Percentiles rank a stretch among this genome's conserved stretches.
phyloP scores from a whole-genome alignment of 2,113 vertebrate species.

The Hippotragus niger region DNA sequence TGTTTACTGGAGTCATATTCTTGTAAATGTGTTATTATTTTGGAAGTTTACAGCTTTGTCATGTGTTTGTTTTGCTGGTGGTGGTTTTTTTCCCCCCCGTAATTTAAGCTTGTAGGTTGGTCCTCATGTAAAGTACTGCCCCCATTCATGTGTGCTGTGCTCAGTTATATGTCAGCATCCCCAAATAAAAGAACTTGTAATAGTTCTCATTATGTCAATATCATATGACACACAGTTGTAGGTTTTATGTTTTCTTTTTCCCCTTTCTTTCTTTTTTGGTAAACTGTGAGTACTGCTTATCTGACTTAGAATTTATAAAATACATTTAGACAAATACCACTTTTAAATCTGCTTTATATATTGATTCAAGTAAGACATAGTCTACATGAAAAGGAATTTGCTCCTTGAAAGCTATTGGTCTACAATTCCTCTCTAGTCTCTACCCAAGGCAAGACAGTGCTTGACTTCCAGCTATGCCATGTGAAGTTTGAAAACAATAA shows the following conservation, averaged over 20 bases:
- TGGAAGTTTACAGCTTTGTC: background rate
- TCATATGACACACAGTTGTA: background rate
- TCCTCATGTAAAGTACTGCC: background rate
- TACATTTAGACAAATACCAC: background rate
- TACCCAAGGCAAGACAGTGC: background rate
- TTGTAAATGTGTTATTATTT: background rate
- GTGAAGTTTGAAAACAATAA: background rate
- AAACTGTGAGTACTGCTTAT: background rate
- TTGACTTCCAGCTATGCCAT: background rate
- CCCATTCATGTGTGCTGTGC: background rate
- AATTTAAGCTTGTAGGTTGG: background rate
- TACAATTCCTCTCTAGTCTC: background rate
- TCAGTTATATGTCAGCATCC: background rate
- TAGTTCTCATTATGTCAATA: background rate
- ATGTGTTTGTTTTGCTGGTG: background rate
- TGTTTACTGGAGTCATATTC: background rate
- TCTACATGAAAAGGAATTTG: conserved; percentile 20
- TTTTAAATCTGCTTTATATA: background rate
- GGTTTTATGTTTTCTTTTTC: background rate
- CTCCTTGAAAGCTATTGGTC: background rate
- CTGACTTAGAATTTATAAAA: conserved; percentile 3
- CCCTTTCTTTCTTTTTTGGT: background rate
- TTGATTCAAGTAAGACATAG: background rate
- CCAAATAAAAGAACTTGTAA: background rate
- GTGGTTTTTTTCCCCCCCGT: background rate